Conservation (phyloP, 2,888 invertebrate species). For the Deilephila porcellus region DNA sequence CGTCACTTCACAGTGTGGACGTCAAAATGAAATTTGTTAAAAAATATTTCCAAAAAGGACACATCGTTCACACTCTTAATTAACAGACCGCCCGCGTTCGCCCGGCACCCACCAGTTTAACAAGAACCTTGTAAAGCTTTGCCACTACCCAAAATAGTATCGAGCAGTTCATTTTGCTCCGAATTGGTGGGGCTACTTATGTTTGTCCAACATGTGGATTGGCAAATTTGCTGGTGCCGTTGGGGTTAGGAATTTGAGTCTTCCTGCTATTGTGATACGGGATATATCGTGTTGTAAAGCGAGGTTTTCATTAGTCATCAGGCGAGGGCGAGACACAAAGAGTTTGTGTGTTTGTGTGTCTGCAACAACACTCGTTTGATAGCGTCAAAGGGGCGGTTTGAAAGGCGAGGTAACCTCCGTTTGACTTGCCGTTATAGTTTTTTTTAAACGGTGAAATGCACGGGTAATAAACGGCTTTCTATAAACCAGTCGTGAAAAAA, state of each 20-base stretch:
- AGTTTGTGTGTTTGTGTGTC: conserved; percentile 70
- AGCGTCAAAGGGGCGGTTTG: conserved; percentile 61
- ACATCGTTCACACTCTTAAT: conserved; percentile 80
- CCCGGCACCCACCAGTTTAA: conserved; percentile 66
- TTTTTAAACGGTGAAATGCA: conserved; percentile 32
- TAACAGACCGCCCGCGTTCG: conserved; percentile 65
- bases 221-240: conserved; percentile 32
- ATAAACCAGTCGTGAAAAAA: neutral
- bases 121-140: conserved; percentile 47
- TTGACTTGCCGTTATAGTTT: conserved; percentile 56
- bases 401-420: conserved; percentile 59
- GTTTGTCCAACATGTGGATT: conserved; percentile 19
- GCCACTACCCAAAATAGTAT: neutral
- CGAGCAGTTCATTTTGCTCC: conserved; percentile 13
- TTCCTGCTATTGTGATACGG: conserved; percentile 45
- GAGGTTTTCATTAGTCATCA: conserved; percentile 71
- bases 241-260: conserved; percentile 39
- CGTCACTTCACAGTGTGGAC: conserved; percentile 57
- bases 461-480: neutral
- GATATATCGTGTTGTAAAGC: conserved; percentile 30
- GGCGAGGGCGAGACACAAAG: conserved; percentile 66
- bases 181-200: conserved; percentile 27
- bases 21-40: conserved; percentile 56
- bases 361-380: conserved; percentile 77
- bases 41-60: conserved; percentile 61